phyloP scores from a whole-genome alignment of 2,113 vertebrate species.

The Nothoprocta pentlandii region DNA sequence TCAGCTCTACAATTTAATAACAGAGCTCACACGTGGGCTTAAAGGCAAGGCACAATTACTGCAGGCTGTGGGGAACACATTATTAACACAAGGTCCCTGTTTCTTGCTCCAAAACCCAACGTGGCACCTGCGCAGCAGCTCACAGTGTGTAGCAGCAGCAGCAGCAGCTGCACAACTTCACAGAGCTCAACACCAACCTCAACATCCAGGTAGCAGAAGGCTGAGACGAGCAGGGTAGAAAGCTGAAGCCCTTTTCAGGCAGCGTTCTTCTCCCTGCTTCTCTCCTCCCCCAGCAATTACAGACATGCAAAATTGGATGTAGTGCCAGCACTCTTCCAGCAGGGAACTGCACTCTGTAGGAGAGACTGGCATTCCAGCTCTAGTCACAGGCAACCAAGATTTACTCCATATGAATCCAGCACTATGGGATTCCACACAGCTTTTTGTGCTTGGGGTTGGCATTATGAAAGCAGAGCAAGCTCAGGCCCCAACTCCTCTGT shows the following conservation, averaged over 20 bases:
- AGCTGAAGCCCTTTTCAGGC: not conserved
- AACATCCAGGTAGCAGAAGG: conserved; percentile 23
- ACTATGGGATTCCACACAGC: not conserved
- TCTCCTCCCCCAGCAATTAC: not conserved
- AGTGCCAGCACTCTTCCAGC: not conserved
- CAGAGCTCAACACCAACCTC: conserved; percentile 14
- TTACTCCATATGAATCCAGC: not conserved
- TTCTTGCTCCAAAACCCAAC: conserved; percentile 49
- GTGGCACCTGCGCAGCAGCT: conserved; percentile 70
- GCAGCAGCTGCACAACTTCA: conserved; percentile 56
- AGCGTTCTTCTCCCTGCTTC: not conserved
- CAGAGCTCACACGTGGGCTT: not conserved
- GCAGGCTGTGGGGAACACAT: conserved; percentile 50
- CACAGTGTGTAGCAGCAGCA: conserved; percentile 66
- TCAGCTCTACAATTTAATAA: conserved; percentile 42
- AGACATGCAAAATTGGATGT: not conserved
- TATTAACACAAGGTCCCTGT: conserved; percentile 56
- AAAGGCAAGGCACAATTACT: conserved; percentile 29
- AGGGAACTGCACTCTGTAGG: not conserved
- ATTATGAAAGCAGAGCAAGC: not conserved
- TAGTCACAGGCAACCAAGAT: not conserved
- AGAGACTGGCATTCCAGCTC: not conserved
- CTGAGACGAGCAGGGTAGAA: not conserved
- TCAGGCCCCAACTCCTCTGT: not conserved
- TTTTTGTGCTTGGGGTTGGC: not conserved